Percentiles rank a stretch among this genome's conserved stretches.
Conservation (phyloP, 2,113 vertebrate species). For the Azemiops feae region DNA sequence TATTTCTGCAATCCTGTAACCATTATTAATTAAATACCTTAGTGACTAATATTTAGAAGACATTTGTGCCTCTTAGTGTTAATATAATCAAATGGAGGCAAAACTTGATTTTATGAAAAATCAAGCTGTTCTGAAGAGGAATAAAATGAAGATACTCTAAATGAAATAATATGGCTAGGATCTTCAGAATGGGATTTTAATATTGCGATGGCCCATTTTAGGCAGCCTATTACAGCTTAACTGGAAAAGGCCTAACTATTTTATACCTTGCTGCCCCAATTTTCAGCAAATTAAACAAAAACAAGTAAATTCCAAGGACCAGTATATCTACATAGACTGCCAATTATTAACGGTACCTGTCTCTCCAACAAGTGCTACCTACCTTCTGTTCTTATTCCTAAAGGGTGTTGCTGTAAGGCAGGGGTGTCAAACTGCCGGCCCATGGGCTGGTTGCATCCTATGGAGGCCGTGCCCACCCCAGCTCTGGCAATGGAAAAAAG, state of each 20-base stretch:
- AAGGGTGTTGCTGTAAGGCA: neutral
- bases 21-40: neutral
- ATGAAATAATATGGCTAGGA: neutral
- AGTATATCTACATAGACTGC: neutral
- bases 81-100: neutral
- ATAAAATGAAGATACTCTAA: neutral
- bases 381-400: neutral
- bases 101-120: neutral
- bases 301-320: neutral
- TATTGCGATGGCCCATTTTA: neutral
- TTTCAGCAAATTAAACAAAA: neutral
- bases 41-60: neutral
- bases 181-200: neutral
- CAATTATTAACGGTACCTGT: neutral
- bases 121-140: neutral
- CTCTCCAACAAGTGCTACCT: neutral
- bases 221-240: neutral
- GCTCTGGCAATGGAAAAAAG: too few relatives aligned
- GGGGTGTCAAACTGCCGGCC: too few relatives aligned
- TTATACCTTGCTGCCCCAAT: neutral
- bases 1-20: rapidly evolving
- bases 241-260: neutral
- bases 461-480: too few relatives aligned
- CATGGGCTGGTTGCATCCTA: too few relatives aligned
- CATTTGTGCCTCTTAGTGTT: neutral